Percentiles rank a stretch among this genome's conserved stretches.
These are phyloP conservation scores for Phaedon cochleariae DNA, from an alignment of 2,888 invertebrate species.

Conservation along the genomic window DNA sequence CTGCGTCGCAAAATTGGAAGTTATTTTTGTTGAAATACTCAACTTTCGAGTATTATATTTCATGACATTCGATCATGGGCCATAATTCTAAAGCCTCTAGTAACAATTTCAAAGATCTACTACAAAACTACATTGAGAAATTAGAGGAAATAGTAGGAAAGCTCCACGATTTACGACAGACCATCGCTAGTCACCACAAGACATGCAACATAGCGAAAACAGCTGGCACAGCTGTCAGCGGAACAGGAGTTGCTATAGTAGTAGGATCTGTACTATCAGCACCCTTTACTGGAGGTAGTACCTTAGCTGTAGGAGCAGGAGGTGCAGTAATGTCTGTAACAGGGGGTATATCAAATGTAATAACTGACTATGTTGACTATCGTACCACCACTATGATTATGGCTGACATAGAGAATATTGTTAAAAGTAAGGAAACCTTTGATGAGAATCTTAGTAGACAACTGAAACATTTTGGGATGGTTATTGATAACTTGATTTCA, in stretches of 20 bases:
- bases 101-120: conserved; percentile 33
- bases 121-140: conserved; percentile 40
- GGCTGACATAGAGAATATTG: conserved; percentile 40
- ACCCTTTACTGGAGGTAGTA: conserved; percentile 41
- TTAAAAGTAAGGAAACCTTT: conserved; percentile 42
- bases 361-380: conserved; percentile 45
- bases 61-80: neutral
- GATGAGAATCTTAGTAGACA: conserved; percentile 41
- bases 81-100: neutral
- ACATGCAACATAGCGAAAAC: conserved; percentile 42
- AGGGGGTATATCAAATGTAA: conserved; percentile 42
- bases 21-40: neutral
- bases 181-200: conserved; percentile 39
- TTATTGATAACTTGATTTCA: conserved; percentile 39
- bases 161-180: conserved; percentile 35
- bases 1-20: neutral
- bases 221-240: conserved; percentile 41
- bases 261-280: conserved; percentile 41
- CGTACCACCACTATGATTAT: conserved; percentile 41
- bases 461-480: conserved; percentile 39
- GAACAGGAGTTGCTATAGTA: conserved; percentile 43
- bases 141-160: conserved; percentile 38
- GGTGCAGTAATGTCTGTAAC: conserved; percentile 47
- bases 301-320: conserved; percentile 42
- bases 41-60: neutral